These are phyloP conservation scores for Nestor notabilis DNA, from an alignment of 2,113 vertebrate genomes.

Conservation along the genomic window DNA sequence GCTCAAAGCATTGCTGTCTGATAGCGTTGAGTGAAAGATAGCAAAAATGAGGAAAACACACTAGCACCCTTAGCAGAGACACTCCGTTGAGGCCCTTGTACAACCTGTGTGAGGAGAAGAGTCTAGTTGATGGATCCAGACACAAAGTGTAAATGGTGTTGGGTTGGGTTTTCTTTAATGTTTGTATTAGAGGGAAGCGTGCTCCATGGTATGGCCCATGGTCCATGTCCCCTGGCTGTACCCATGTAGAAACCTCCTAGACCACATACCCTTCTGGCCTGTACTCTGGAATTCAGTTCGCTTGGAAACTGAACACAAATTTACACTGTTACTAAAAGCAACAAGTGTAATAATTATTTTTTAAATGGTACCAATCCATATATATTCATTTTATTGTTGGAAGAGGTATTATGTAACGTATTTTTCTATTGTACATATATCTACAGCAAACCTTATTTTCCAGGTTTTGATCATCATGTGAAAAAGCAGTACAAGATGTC, in stretches of 20 bases:
- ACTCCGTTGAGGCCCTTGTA: background rate
- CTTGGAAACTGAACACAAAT: background rate
- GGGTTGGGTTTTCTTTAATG: background rate
- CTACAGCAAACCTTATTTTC: constrained; percentile 7
- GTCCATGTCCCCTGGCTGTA: background rate
- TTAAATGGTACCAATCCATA: background rate
- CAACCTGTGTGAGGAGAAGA: background rate
- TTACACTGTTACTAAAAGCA: background rate
- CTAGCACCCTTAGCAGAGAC: background rate
- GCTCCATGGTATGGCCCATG: background rate
- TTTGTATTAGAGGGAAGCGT: background rate
- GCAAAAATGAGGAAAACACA: background rate
- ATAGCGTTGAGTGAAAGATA: background rate
- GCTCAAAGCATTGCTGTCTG: background rate
- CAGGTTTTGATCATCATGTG: background rate
- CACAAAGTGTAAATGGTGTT: background rate
- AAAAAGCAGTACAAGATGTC: background rate
- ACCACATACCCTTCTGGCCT: background rate
- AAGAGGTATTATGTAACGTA: background rate
- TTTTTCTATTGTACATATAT: background rate
- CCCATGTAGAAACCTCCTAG: rapidly evolving
- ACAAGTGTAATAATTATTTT: background rate
- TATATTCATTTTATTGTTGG: background rate
- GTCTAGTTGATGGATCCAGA: background rate
- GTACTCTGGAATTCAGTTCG: background rate